Evolutionary conservation across 2,888 invertebrate species (phyloP).

Genomic region (Gibbula magus): DNA sequence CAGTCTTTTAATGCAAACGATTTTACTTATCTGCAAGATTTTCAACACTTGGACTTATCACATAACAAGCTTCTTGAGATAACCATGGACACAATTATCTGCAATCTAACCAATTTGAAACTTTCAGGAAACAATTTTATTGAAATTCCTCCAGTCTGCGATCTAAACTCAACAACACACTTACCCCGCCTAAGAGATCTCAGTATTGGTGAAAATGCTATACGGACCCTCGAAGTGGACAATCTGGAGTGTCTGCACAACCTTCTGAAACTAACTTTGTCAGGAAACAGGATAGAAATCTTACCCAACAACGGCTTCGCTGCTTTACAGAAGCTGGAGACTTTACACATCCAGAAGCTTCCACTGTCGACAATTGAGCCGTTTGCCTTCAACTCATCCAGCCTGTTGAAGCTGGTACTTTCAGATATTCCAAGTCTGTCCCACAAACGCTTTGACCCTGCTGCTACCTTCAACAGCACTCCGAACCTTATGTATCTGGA

Average conservation of each 20-base stretch:
- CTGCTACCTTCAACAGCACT: neutral
- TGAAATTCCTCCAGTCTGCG: neutral
- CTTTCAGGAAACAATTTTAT: neutral
- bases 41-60: neutral
- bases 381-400: conserved; percentile 5
- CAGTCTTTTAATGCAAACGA: neutral
- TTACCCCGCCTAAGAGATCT: neutral
- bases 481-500: neutral
- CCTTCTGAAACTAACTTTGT: neutral
- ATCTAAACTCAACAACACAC: neutral
- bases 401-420: neutral
- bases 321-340: neutral
- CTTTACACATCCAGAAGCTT: neutral
- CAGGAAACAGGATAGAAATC: neutral
- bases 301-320: neutral
- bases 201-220: neutral
- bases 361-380: neutral
- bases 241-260: conserved; percentile 5
- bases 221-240: neutral
- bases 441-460: neutral
- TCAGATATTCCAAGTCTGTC: neutral
- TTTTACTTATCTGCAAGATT: neutral
- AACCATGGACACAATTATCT: neutral
- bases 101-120: neutral
- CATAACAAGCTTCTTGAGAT: neutral